These are phyloP conservation scores for Eonycteris spelaea DNA, from an alignment of 2,113 vertebrate genomes.

Conservation along the genomic window DNA sequence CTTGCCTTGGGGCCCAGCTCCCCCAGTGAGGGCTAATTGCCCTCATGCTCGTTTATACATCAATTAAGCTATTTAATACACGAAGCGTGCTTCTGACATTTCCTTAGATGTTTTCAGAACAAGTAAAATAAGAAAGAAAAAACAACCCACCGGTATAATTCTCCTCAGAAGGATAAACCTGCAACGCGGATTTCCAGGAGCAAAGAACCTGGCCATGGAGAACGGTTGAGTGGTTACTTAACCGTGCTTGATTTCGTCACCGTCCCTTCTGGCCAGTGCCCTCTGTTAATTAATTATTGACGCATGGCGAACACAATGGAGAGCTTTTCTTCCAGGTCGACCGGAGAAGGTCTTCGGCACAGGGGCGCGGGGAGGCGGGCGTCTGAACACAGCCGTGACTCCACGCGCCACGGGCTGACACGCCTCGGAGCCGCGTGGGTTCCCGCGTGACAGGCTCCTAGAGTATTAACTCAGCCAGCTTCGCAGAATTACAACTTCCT, in stretches of 20 bases:
- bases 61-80: background rate
- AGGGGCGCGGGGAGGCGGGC: accelerated
- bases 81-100: background rate
- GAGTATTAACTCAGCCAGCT: background rate
- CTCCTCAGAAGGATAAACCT: background rate
- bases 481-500: conserved; percentile 31
- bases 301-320: background rate
- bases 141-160: background rate
- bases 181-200: background rate
- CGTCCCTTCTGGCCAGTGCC: background rate
- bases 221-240: background rate
- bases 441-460: background rate
- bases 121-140: background rate
- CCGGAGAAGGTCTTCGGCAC: background rate
- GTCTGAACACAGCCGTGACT: background rate
- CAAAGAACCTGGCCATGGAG: background rate
- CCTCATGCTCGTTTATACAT: background rate
- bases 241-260: accelerated
- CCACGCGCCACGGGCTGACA: background rate
- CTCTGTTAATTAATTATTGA: background rate
- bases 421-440: background rate
- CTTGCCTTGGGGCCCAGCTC: background rate
- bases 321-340: background rate
- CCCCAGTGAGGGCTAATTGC: accelerated
- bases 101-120: background rate